Evolutionary conservation across 2,888 invertebrate species (phyloP), one percentile per base, ranked within the genome.

Genomic region (Acleris cristana): DNA sequence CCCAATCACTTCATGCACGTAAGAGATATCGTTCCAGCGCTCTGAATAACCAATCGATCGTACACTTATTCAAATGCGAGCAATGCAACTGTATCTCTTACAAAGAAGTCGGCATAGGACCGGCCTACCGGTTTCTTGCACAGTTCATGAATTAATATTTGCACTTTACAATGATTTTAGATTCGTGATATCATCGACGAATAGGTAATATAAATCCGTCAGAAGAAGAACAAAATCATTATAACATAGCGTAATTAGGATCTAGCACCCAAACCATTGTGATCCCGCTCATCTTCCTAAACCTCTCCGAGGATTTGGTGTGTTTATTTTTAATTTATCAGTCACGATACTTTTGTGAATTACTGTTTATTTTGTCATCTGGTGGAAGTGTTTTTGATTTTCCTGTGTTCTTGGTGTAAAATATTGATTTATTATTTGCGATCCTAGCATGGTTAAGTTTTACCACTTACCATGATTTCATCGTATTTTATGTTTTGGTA

Each of bases 291-390:
- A 91, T 89, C 84, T 85, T 89, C 91, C 92, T 86, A 80, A 83
- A 90, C 92, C 92, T 86, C 89, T 92, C 92, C 92, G 84, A 89
- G 92, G 92, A 92, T 92, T 92, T 92, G 92, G 92, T 92, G 92
- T 92, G 92, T 86, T 92, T 92, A 88, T 89, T 90, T 90, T 79
- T 82, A 74, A 90, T 87, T 88, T 73, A 84, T 85, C 85, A 78
- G 77, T 79, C 77, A 76, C 74, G 81, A 84, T 86, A 85, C 79
- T 84, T 85, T 89, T 85, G 76, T 81, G 72, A 84, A 77, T 88
- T 89, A 83, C 79, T 71, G 82, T 89, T 90, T 90, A 80, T 89
- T 90, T 89, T 89, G 77, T 86, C 87, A 89, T 92, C 90, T 90
- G 91, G 90, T 92, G 92, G 90, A 92, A 92, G 92, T 92, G 90